Base-by-base conservation (phyloP, 2,797 vertebrate genomes). In the Coendou prehensilis region DNA sequence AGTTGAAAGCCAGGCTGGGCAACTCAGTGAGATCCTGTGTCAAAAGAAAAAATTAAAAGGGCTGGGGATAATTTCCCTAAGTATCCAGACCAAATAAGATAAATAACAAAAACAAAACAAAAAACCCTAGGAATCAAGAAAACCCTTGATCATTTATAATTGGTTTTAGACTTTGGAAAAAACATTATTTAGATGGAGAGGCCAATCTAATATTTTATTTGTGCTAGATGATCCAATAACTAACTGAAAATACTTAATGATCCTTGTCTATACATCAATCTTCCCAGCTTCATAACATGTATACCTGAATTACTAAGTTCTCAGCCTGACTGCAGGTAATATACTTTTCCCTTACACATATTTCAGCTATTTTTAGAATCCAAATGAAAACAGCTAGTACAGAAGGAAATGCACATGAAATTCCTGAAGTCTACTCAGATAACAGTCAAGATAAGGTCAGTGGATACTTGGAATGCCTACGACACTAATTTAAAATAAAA, bases 381-480 rank as follows among this genome's bases (percentile, higher is more conserved):
- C 96, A 83, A 18, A 87, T 80, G 97, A 93, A 97, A 88, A 83
- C 30, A 93, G 78, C 18, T 82, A 96, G 87, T 96, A 82, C 75
- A 97, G 78, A 94, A 95, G 93, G 80, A 98, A 98, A 94, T 61
- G 83, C 90, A 92, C 69, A 88, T 76, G 91, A 96, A 98, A 98
- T 97, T 95, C 96, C 96, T 96, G 86, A 97, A 59, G 89, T 92
- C 83, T 97, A 94, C 96, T 94, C 95, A 98, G 95, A 82, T 97
- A 97, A 89, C 91, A 94, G 47, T 87, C 95, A 97, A 96, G 97
- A 98, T 96, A 88, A 89, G 98, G 84, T 93, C 91, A 75, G 86
- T 84, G 96, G 96, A 97, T 98, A 87, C 73, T 95, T 97, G 94
- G 92, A 96, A 98, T 98, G 97, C 94, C 93, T 97, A 92, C 97